phyloP scores from a whole-genome alignment of 2,113 vertebrate species.

The Equus quagga region DNA sequence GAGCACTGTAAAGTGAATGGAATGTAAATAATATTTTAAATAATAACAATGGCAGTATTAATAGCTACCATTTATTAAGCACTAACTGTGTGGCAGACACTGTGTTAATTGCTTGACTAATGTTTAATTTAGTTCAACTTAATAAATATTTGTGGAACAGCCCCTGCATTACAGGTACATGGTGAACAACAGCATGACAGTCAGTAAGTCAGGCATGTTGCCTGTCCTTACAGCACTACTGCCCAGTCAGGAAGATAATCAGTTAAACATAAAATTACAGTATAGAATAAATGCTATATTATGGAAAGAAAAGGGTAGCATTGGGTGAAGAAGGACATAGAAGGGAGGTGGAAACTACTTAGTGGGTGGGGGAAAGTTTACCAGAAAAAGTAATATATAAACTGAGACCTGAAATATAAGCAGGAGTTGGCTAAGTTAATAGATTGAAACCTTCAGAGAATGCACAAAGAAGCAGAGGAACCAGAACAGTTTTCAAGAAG shows the following conservation, averaged over 20 bases:
- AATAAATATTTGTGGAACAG: background rate
- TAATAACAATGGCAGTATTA: background rate
- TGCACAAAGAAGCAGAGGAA: background rate
- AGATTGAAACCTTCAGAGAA: background rate
- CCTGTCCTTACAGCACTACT: background rate
- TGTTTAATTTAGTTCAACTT: background rate
- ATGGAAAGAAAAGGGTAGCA: background rate
- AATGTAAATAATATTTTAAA: background rate
- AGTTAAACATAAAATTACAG: background rate
- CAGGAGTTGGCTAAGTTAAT: background rate
- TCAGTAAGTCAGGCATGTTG: background rate
- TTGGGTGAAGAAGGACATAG: background rate
- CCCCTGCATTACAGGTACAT: background rate
- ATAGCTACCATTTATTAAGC: background rate
- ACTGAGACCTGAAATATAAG: background rate
- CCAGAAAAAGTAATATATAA: background rate
- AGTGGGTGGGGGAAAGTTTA: background rate
- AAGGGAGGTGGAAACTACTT: background rate
- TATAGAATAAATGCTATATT: background rate
- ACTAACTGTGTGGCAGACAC: background rate
- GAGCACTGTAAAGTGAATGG: background rate
- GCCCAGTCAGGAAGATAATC: background rate
- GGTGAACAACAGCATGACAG: background rate
- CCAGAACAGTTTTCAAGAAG: background rate
- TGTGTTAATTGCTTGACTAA: background rate